Base-by-base conservation (phyloP, 2,113 vertebrate species). In the Trachemys scripta region DNA sequence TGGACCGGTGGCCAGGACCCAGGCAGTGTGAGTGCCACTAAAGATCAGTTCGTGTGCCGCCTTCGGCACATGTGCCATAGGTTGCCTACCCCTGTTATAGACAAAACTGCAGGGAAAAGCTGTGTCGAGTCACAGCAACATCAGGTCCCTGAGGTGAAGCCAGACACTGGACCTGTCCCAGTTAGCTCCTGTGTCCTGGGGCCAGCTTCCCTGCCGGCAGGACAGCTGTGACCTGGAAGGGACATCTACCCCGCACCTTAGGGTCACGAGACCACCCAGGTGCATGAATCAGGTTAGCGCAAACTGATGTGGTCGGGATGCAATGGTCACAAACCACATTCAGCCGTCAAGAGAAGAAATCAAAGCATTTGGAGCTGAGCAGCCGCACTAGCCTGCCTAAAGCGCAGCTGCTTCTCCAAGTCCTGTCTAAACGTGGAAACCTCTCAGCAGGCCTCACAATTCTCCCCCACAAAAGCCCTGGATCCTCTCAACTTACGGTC, bases 71-170 rank as follows among this genome's bases (percentile, higher is more conserved):
- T 45, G 45, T 45, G 45, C 45, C 45, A 45, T 45, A 45, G 45
- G 45, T 45, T 45, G 45, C 45, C 45, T 6, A 45, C 45, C 45
- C 45, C 45, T 45, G 45, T 57, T 81, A 93, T 80, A 85, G 49
- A 57, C 72, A 90, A 85, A 50, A 50, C 50, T 50, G 50, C 14
- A 50, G 50, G 13, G 13, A 16, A 50, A 50, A 1, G 1, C 75
- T 0, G 0, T 45, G 86, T 82, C 3, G 4, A 95, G 92, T 87
- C 92, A 80, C 84, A 84, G 90, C 31, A 90, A 83, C 87, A 79
- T 59, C n/a, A 80, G 78, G 59, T 45, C 0, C 0, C 65, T 0
- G 0, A 35, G 17, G 24, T 45, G 29, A 83, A 90, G 14, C 10
- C 59, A 75, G 50, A 56, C 1, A 0, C 78, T 82, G 83, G 90